These are phyloP conservation scores for Elmis aenea DNA, from an alignment of 2,888 invertebrate species.

Conservation along the genomic window DNA sequence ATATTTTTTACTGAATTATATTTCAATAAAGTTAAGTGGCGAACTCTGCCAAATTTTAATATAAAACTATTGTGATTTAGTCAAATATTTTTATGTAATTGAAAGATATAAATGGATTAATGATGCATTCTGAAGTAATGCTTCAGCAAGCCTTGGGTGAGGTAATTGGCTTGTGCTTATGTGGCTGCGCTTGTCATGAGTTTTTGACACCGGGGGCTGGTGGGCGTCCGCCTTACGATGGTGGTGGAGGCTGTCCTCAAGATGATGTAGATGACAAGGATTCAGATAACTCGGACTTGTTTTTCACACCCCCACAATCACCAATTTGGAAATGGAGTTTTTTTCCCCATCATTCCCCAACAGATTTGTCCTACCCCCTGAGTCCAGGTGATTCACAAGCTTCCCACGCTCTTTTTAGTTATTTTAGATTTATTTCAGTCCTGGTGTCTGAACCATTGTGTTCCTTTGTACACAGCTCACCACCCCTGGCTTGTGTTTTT, in stretches of 20 bases:
- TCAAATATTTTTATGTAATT: too few species aligned
- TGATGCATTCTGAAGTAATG: background rate
- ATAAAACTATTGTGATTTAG: too few species aligned
- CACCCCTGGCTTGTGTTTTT: conserved; percentile 15
- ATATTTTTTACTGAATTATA: too few species aligned
- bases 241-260: conserved; percentile 28
- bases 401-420: conserved; percentile 31
- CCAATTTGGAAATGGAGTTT: conserved; percentile 21
- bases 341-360: conserved; percentile 31
- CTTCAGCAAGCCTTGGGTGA: conserved; percentile 7
- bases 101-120: background rate
- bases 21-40: too few species aligned
- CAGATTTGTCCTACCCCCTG: conserved; percentile 40
- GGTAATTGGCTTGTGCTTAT: conserved; percentile 41
- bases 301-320: conserved; percentile 24
- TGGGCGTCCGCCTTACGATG: conserved; percentile 38
- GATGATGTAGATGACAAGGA: conserved; percentile 13
- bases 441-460: conserved; percentile 13
- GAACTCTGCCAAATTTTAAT: too few species aligned
- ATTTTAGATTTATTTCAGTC: conserved; percentile 18
- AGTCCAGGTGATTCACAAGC: too few species aligned
- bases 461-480: conserved; percentile 16
- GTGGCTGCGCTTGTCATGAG: conserved; percentile 43
- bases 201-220: conserved; percentile 41
- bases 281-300: conserved; percentile 21